Evolutionary conservation across 35 echinoderm and acorn worm species (phyloP).

Genomic region (Patiria miniata): DNA sequence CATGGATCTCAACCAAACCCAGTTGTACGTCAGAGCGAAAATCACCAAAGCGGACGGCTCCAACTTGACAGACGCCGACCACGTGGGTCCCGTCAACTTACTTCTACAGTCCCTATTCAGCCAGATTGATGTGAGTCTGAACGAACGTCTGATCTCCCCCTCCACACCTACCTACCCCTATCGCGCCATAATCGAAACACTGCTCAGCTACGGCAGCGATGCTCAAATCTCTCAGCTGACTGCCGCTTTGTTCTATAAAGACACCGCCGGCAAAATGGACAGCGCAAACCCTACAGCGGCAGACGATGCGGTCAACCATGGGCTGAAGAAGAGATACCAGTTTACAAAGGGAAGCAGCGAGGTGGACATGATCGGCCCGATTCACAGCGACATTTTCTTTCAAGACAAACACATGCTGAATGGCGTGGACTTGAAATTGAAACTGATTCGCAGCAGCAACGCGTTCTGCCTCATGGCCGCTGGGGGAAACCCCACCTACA

Average conservation of each 20-base stretch:
- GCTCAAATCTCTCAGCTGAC: slow-evolving; percentile 52
- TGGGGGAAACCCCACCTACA: slow-evolving; percentile 24
- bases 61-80: too few relatives aligned
- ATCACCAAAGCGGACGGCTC: too few relatives aligned
- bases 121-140: slow-evolving; percentile 60
- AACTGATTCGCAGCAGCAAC: slow-evolving; percentile 30
- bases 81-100: slow-evolving; percentile 59
- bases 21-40: too few relatives aligned
- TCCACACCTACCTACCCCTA: slow-evolving; percentile 59
- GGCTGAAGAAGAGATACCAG: slow-evolving; percentile 38
- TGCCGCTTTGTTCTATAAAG: slow-evolving; percentile 58
- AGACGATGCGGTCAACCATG: slow-evolving; percentile 25
- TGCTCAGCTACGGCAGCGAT: slow-evolving; percentile 51
- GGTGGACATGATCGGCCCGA: slow-evolving; percentile 64
- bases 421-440: slow-evolving; percentile 47
- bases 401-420: slow-evolving; percentile 53
- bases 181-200: slow-evolving; percentile 61
- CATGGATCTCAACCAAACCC: too few relatives aligned
- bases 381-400: slow-evolving; percentile 84
- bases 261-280: slow-evolving; percentile 56
- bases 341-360: slow-evolving; percentile 32
- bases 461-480: slow-evolving; percentile 53
- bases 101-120: slow-evolving; percentile 59
- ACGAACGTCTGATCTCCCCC: slow-evolving; percentile 27
- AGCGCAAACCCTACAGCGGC: slow-evolving; percentile 27